Evolutionary conservation across 2,888 invertebrate species (phyloP), one percentile per base, ranked within the genome.

Genomic region (Mechanitis mazaeus): DNA sequence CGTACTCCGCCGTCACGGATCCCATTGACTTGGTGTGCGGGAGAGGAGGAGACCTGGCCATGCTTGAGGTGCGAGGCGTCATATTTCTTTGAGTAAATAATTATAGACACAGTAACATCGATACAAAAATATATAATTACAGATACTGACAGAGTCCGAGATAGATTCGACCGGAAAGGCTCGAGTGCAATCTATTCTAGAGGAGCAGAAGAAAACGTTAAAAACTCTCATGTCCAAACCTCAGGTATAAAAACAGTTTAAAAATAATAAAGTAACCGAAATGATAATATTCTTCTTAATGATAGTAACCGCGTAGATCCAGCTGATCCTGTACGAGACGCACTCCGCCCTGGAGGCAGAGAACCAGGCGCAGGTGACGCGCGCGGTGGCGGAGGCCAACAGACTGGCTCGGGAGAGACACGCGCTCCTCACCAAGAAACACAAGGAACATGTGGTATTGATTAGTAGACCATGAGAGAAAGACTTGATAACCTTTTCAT

Each of bases 21-120:
- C 94, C 95, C 0, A 95, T 96, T 3, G 95, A 96, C 73, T 84
- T 96, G 72, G 95, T 94, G n/a, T 95, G 94, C 71, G 94, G 94
- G 5, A 91, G 95, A 45, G 95, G 95, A 1, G 96, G 96, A 0
- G 95, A 96, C 77, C 83, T 94, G 5, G 91, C 92, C 11, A 94
- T 96, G 91, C 84, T 96, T 57, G 94, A 95, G 87, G 92, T 93
- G 20, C 50, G 46, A 55, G 33, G 3, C 35, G 33, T 5, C 9
- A 11, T 2, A 45, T 38, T 50, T 35, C 31, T 9, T 58, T 4
- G 5, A 38, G 7, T 38, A 50, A 4, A 20, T 1, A 50, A 7
- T 7, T n/a, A 50, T n/a, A 3, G 6, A 5, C 20, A 28, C 6
- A n/a, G 12, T n/a, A 28, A 28, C 3, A 47, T 20, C 28, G 9